Evolutionary conservation across 2,113 vertebrate genomes (phyloP), one percentile per base, ranked within the genome.

Genomic region (Nannospalax galili): DNA sequence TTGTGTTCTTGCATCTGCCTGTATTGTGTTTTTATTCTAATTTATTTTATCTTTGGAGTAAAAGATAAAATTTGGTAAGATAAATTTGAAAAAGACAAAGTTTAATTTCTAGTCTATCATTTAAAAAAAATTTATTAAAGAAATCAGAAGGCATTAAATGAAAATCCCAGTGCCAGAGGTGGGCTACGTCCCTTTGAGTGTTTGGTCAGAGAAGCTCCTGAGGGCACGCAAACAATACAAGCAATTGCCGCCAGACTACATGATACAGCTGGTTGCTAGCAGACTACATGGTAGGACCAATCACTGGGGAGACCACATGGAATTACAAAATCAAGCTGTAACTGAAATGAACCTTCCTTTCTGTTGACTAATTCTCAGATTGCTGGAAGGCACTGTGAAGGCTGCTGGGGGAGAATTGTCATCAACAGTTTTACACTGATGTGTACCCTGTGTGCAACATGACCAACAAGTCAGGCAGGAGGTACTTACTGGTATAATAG

Each of bases 11-110:
- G 7, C 30, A 64, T 77, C 75, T 92, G n/a, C 4, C 5, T 85
- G 9, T 80, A 67, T 95, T 58, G 37, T 62, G 26, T 42, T 84
- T 94, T 96, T 52, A 69, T 70, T 79, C 32, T 88, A 81, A 81
- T 86, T 75, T 65, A n/a, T 75, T 56, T 45, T 91, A 14, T 92
- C n/a, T 81, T 91, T 95, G 62, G 30, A 92, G 78, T 35, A 80
- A 24, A 73, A 26, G 48, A 52, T 52, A 52, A 52, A 52, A 52
- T 52, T 52, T 6, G 48, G 11, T 52, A 52, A 52, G 48, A 52
- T 52, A 52, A 52, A 52, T 52, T 52, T 52, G 48, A 52, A 52
- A 52, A 52, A 52, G 48, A 52, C 48, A 52, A 52, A 32, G 12
- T 52, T 65, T 69, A 12, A 69, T 69, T 69, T 69, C 4, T 62